Base-by-base conservation (phyloP, 2,113 vertebrate genomes). In the Hippolais icterina region DNA sequence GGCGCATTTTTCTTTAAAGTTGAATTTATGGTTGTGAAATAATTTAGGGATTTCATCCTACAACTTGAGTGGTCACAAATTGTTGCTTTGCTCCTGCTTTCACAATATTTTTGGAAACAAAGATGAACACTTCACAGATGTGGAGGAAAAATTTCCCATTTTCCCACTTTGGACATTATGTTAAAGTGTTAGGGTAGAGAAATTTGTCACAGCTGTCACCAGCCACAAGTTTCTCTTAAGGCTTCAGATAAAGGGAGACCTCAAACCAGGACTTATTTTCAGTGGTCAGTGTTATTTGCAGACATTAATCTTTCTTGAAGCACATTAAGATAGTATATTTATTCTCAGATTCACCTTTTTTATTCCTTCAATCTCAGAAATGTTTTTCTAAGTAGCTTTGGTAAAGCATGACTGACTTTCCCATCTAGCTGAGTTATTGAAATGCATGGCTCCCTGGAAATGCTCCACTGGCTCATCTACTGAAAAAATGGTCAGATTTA, bases 101-200 rank as follows among this genome's bases (percentile, higher is more conserved):
- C 41, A 3, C 6, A 12, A 0, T 44, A 1, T 21, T 72, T 65
- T 18, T 31, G 41, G 35, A 54, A 49, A 23, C 2, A 18, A 2
- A 35, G 16, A 5, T 41, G 10, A 24, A 17, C 0, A 0, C 29
- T 35, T 59, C 13, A 2, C 21, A 33, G 25, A 5, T 15, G 35
- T 11, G 20, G 22, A 41, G 17, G 8, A 14, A 4, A 56, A 47
- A 31, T 8, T 25, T 11, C 2, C 2, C 1, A 0, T 69, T 61
- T 2, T 49, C 2, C 25, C 46, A 2, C 18, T 35, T 49, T 1
- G 3, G 35, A 2, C 2, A 0, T 16, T 9, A 2, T 4, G 8
- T 39, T 66, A 1, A 37, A 63, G 39, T 24, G 29, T 16, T 16
- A 39, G 5, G 21, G 11, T n/a, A 9, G 23, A 23, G 29, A 50